Evolutionary conservation across 1,140 invertebrate genomes (phyloP).

Genomic region (Calephelis virginiensis): DNA sequence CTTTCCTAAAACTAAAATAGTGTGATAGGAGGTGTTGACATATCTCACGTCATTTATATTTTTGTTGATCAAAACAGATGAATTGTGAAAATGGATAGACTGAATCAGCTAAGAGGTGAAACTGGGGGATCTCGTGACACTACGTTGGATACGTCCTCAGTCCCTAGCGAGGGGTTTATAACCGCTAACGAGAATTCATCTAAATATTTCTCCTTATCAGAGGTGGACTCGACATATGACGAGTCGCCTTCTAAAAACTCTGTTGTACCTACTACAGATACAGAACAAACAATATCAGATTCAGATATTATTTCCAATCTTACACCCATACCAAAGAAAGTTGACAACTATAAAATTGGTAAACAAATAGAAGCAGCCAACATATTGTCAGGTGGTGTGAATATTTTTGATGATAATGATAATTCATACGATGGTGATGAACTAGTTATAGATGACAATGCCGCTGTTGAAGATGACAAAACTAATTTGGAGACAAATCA

Average conservation of each 20-base stretch:
- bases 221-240: slow-evolving; percentile 63
- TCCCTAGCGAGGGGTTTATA: slow-evolving; percentile 61
- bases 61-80: slow-evolving; percentile 65
- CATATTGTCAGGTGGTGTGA: slow-evolving; percentile 71
- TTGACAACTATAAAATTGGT: slow-evolving; percentile 63
- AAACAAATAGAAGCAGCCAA: slow-evolving; percentile 72
- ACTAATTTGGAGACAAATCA: slow-evolving; percentile 36
- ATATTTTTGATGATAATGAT: slow-evolving; percentile 76
- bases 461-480: slow-evolving; percentile 47
- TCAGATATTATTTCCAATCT: slow-evolving; percentile 54
- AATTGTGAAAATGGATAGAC: slow-evolving; percentile 73
- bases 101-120: slow-evolving; percentile 63
- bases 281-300: slow-evolving; percentile 38
- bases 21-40: slow-evolving; percentile 29
- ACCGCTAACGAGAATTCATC: slow-evolving; percentile 69
- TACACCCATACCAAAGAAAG: slow-evolving; percentile 59
- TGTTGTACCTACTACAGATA: slow-evolving; percentile 32
- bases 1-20: slow-evolving; percentile 39
- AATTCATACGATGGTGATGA: slow-evolving; percentile 75
- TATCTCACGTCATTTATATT: slow-evolving; percentile 35
- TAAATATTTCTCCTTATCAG: slow-evolving; percentile 72
- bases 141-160: slow-evolving; percentile 57
- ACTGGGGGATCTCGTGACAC: slow-evolving; percentile 57
- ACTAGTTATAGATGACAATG: slow-evolving; percentile 73
- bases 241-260: slow-evolving; percentile 57